Evolutionary conservation across 2,888 invertebrate genomes (phyloP), one percentile per base, ranked within the genome.

Genomic region (Habrosyne pyritoides): DNA sequence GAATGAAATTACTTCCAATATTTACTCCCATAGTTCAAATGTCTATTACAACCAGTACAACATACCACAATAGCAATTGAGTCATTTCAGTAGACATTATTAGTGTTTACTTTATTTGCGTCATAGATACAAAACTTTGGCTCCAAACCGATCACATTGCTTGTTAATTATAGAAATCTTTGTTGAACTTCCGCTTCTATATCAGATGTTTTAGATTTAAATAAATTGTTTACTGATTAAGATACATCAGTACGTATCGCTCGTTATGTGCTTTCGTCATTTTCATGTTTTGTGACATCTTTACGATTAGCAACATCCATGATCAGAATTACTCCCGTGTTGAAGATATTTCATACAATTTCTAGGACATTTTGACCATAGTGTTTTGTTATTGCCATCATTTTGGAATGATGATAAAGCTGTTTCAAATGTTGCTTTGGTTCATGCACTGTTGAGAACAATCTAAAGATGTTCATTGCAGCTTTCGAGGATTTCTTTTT

Each of bases 211-310:
- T 66, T 66, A 77, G 69, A 79, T 80, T 75, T 75, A 74, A 77
- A 69, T 72, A 75, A 68, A 70, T 77, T 70, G 63, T 57, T 63
- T 64, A 69, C 64, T 71, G 60, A 70, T 71, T 69, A 74, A 72
- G 69, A 72, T 57, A 62, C 64, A 61, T 66, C 57, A 66, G 69
- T 63, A 64, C 64, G 54, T 55, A 59, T 59, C 60, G 56, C 54
- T 61, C 69, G 49, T 63, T 64, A 67, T 51, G 52, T 61, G 36
- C 55, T 61, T 57, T 64, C 59, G 59, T 57, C 59, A 63, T 68
- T 49, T 62, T 63, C 69, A 67, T 64, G 67, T 79, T 78, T 81
- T 84, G 83, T 80, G 84, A 80, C 87, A 87, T 77, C 82, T 81
- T 74, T 63, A 61, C 28, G 18, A 21, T 10, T 21, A 6, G 49